Evolutionary conservation across 2,113 vertebrate genomes (phyloP), one percentile per base, ranked within the genome.

Genomic region (Speoplatyrhinus poulsoni): DNA sequence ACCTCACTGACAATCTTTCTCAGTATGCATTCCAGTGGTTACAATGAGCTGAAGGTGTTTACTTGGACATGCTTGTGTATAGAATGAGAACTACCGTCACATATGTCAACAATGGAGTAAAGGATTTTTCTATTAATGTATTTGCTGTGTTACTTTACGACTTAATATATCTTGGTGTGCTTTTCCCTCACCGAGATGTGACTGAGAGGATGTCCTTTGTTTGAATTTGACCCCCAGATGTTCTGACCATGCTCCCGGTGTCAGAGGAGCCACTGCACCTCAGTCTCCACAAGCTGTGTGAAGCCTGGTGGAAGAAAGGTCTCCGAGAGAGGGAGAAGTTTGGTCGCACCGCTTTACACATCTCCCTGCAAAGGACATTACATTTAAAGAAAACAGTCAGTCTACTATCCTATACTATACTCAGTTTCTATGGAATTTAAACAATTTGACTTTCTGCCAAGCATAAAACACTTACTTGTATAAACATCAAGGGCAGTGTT

Each of bases 221-320:
- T 56, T 62, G 10, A 70, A 3, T 76, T 57, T 33, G 10, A 57
- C 4, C 76, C 79, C 3, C 67, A 99, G 98, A 86, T 76, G 78
- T 97, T 75, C 49, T 95, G 79, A 84, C 87, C 48, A 90, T 83
- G 0, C 82, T 96, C 61, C 91, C 93, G 0, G 85, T 87, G 50
- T 91, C 93, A 1, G 93, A 94, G 54, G 87, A 75, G 3, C 50
- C n/a, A 1, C 85, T 97, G 0, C 90, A 75, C 65, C 75, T 47
- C 6, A 81, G 87, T 3, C 82, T 99, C 65, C 94, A 91, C 16
- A 62, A 6, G 0, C 58, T 98, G 6, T 97, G 90, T 73, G 93
- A 95, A 15, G 79, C 79, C 41, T 99, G 97, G 96, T 98, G 98
- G 97, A 92, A 93, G 68, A 96, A 91, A 63, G 94, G 89, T n/a